phyloP scores from a whole-genome alignment of 2,888 invertebrate genomes.

The Parelbella ahira region DNA sequence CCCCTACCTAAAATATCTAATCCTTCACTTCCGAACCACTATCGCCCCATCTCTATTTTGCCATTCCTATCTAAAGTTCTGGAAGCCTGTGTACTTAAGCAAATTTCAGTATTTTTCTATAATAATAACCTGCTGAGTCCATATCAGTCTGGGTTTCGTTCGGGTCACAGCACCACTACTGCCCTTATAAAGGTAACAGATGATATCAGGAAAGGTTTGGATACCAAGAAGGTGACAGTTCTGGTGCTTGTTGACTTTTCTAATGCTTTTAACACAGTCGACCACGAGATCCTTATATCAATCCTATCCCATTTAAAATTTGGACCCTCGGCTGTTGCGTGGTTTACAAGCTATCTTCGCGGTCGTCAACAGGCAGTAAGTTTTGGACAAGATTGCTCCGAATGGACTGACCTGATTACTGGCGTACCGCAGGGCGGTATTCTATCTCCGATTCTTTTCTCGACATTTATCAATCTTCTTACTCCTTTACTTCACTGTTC shows the following conservation, averaged over 20 bases:
- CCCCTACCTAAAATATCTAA: conserved; percentile 1
- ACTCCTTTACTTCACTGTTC: neutral
- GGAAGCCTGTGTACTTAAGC: conserved; percentile 7
- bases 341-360: conserved; percentile 3
- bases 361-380: conserved; percentile 1
- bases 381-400: neutral
- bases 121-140: conserved; percentile 5
- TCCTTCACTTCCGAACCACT: neutral
- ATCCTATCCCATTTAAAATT: neutral
- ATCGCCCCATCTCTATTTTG: conserved; percentile 7
- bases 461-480: neutral
- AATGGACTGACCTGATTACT: neutral
- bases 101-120: conserved; percentile 5
- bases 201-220: conserved; percentile 1
- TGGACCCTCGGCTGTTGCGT: neutral
- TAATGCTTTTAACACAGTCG: conserved; percentile 1
- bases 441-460: neutral
- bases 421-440: conserved; percentile 4
- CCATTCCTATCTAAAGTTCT: conserved; percentile 18
- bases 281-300: neutral
- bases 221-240: neutral
- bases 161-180: conserved; percentile 11
- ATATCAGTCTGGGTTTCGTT: conserved; percentile 15
- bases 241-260: conserved; percentile 1
- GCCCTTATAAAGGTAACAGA: neutral